A percentile compares a stretch with the other conserved stretches of the same genome.
These are phyloP conservation scores for Psittacula echo DNA, from an alignment of 2,797 vertebrate genomes.

Conservation along the genomic window DNA sequence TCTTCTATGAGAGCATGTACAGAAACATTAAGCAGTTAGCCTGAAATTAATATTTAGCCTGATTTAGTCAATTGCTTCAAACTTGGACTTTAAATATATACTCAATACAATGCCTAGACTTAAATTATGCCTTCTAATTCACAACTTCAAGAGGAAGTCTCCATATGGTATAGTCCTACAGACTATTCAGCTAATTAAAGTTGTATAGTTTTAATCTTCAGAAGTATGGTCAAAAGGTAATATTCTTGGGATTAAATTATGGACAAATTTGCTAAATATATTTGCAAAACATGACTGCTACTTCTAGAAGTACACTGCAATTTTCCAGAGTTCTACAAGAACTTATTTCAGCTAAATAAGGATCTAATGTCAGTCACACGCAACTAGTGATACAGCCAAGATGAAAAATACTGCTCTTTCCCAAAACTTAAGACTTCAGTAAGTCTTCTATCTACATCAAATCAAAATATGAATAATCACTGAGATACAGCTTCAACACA, in stretches of 20 bases:
- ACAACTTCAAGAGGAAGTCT: neutral
- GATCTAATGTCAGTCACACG: neutral
- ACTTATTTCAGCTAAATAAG: neutral
- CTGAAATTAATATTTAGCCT: slow-evolving; percentile 12
- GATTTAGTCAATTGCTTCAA: neutral
- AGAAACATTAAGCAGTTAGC: neutral
- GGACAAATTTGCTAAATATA: neutral
- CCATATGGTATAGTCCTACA: neutral
- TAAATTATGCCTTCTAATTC: slow-evolving; percentile 5
- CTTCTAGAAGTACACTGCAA: neutral
- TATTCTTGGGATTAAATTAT: neutral
- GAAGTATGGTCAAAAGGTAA: neutral
- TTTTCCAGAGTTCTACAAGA: neutral
- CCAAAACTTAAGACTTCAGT: neutral
- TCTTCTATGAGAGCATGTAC: neutral
- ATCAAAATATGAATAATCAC: neutral
- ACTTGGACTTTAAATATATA: slow-evolving; percentile 11
- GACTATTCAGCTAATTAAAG: neutral
- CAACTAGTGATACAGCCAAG: neutral
- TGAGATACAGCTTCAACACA: neutral
- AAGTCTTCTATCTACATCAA: neutral
- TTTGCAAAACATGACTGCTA: neutral
- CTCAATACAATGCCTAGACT: neutral
- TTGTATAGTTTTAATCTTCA: neutral
- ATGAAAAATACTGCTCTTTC: neutral